Evolutionary conservation across 2,113 vertebrate genomes (phyloP).

Genomic region (Noturus placidus): DNA sequence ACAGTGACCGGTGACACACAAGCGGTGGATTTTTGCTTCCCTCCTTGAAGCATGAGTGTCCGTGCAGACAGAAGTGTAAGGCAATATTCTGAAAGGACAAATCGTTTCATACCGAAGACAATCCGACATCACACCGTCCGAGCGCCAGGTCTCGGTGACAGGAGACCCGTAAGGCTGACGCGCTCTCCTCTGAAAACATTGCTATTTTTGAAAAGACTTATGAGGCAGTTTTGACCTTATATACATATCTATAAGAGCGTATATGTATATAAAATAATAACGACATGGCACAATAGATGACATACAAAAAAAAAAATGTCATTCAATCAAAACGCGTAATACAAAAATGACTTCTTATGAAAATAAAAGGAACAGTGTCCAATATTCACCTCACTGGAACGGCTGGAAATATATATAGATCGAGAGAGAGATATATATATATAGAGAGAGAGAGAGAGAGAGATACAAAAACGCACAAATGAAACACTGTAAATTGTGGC

Average conservation of each 20-base stretch:
- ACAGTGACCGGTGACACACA: slow-evolving; percentile 40
- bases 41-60: slow-evolving; percentile 8
- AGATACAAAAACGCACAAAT: slow-evolving; percentile 85
- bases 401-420: slow-evolving; percentile 74
- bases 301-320: slow-evolving; percentile 65
- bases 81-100: slow-evolving; percentile 64
- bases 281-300: slow-evolving; percentile 74
- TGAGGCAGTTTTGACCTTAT: slow-evolving; percentile 72
- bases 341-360: slow-evolving; percentile 68
- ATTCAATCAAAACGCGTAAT: slow-evolving; percentile 71
- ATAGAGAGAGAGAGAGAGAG: not conserved
- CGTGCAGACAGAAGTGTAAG: slow-evolving; percentile 63
- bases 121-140: slow-evolving; percentile 52
- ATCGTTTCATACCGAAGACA: slow-evolving; percentile 58
- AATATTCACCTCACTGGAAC: slow-evolving; percentile 79
- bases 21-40: slow-evolving; percentile 9
- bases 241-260: slow-evolving; percentile 75
- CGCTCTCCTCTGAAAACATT: slow-evolving; percentile 54
- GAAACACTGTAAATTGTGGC: slow-evolving; percentile 80
- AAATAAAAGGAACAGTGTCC: slow-evolving; percentile 72
- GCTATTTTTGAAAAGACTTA: slow-evolving; percentile 62
- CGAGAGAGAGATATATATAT: not conserved
- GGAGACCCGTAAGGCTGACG: slow-evolving; percentile 54
- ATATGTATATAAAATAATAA: slow-evolving; percentile 73
- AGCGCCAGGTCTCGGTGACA: slow-evolving; percentile 51